Evolutionary conservation across 2,888 invertebrate species (phyloP).

Genomic region (Cephus runcator): DNA sequence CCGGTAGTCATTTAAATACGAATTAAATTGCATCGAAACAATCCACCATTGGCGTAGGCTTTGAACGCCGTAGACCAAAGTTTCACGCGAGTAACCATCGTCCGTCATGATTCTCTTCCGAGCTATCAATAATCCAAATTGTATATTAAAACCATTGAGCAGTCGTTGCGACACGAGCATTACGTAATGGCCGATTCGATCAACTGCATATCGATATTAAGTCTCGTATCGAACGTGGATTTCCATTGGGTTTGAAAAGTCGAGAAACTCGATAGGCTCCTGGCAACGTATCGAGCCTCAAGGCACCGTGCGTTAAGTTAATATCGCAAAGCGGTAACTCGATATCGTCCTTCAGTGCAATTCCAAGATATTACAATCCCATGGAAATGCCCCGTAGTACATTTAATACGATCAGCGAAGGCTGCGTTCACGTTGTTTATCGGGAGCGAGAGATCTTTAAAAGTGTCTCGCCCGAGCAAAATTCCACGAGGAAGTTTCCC

Average conservation of each 20-base stretch:
- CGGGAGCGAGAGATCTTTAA: neutral
- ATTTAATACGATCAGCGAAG: neutral
- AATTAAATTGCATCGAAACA: neutral
- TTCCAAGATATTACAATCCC: neutral
- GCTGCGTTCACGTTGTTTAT: neutral
- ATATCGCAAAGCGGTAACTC: neutral
- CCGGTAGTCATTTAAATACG: neutral
- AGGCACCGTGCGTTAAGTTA: neutral
- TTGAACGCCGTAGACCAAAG: neutral
- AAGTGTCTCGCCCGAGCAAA: neutral
- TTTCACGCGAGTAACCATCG: neutral
- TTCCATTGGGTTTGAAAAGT: neutral
- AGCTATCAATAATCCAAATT: neutral
- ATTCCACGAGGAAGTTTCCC: neutral
- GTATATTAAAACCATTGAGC: neutral
- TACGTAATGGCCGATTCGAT: neutral
- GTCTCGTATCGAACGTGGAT: neutral
- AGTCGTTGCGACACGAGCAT: neutral
- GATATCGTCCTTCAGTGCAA: slow-evolving; percentile 1
- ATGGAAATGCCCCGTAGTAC: neutral
- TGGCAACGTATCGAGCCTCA: neutral
- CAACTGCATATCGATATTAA: neutral
- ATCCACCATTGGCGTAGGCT: neutral
- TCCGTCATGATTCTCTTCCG: neutral
- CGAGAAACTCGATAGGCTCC: slow-evolving; percentile 1